Percentiles rank a stretch among this genome's conserved stretches.
phyloP scores from a whole-genome alignment of 1,140 invertebrate genomes.

The Meloidogyne chitwoodi region DNA sequence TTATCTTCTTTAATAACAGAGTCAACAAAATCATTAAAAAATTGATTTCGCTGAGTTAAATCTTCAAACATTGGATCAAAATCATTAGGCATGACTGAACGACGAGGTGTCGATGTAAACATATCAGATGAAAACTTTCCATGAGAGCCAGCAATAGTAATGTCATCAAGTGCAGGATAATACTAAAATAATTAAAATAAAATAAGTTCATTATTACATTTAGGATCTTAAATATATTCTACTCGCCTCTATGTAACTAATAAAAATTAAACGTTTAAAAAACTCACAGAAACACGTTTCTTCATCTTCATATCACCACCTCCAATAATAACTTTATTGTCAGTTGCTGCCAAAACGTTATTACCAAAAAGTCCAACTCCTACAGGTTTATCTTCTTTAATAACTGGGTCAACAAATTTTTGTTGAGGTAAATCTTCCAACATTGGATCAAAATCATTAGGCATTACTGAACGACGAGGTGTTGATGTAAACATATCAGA shows the following conservation, averaged over 20 bases:
- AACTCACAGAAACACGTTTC: no score
- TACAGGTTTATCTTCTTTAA: background rate
- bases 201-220: no score
- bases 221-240: no score
- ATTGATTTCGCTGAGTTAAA: background rate
- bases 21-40: background rate
- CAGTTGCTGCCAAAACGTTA: no score
- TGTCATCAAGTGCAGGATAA: constrained; percentile 10
- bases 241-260: no score
- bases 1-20: background rate
- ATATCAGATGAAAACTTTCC: constrained; percentile 19
- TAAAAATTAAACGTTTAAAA: no score
- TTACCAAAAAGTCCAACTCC: constrained; percentile 14
- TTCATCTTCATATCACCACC: no score
- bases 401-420: background rate
- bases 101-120: constrained; percentile 21
- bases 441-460: background rate
- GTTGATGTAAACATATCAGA: constrained; percentile 14
- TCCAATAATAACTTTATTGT: no score
- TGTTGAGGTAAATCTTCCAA: constrained; percentile 1
- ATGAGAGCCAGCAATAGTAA: constrained; percentile 18
- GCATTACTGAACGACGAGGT: constrained; percentile 15
- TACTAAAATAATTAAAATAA: no score
- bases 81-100: constrained; percentile 1
- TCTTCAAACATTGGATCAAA: background rate